Conservation (phyloP, 92 coral and sea anemone genomes). For the Porites lobata region DNA sequence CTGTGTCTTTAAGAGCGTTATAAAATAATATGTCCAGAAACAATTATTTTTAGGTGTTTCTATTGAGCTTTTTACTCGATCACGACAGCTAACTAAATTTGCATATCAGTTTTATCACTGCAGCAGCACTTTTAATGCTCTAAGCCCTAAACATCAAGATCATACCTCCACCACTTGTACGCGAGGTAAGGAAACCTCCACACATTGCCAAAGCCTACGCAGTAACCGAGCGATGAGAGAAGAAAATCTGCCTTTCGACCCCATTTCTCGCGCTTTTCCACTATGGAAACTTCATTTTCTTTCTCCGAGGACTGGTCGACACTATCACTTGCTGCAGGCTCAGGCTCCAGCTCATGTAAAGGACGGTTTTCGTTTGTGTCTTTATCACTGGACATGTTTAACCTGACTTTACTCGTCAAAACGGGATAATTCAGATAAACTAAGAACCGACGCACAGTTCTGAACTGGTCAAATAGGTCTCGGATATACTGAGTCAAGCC, state of each 20-base stretch:
- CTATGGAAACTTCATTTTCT: neutral
- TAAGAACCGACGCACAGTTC: neutral
- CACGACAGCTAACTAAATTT: too few relatives aligned
- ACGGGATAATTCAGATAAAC: neutral
- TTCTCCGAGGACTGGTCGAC: neutral
- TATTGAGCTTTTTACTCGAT: too few relatives aligned
- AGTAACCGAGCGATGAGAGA: slow-evolving; percentile 74
- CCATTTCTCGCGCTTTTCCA: slow-evolving; percentile 60
- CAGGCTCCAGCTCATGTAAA: neutral
- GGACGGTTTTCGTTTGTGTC: neutral
- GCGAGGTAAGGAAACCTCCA: slow-evolving; percentile 84
- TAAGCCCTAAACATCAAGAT: neutral
- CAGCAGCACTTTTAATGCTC: too few relatives aligned
- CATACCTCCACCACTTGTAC: slow-evolving; percentile 80
- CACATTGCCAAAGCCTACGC: slow-evolving; percentile 81
- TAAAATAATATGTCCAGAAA: too few relatives aligned
- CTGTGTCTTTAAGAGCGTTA: too few relatives aligned
- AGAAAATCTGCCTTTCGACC: slow-evolving; percentile 64
- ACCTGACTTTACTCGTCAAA: neutral
- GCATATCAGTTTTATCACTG: too few relatives aligned
- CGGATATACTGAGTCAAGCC: neutral
- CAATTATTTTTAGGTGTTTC: too few relatives aligned
- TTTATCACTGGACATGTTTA: neutral
- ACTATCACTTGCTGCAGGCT: neutral
- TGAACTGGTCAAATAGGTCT: neutral